phyloP scores from a whole-genome alignment of 2,113 vertebrate genomes.

The Micronisus gabar region DNA sequence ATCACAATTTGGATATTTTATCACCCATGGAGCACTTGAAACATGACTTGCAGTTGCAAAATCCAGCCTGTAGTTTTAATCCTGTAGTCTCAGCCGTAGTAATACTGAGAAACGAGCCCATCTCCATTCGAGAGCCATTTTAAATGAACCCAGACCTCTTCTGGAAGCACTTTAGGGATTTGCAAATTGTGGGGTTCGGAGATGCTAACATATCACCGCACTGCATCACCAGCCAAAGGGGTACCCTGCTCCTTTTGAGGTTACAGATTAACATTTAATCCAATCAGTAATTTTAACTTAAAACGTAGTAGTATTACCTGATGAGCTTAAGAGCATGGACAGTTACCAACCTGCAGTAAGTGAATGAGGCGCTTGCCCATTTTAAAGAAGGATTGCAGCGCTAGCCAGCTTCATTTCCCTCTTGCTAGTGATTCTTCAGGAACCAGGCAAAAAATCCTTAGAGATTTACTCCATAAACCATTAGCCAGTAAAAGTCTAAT shows the following conservation, averaged over 20 bases:
- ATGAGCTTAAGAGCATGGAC: background rate
- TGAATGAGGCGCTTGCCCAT: rapidly evolving
- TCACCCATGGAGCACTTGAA: background rate
- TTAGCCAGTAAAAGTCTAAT: background rate
- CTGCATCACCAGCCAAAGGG: background rate
- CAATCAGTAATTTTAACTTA: background rate
- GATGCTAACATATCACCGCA: background rate
- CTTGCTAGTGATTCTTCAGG: background rate
- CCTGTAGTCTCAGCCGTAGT: background rate
- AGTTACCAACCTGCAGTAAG: background rate
- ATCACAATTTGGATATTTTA: background rate
- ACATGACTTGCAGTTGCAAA: background rate
- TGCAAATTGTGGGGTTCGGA: background rate
- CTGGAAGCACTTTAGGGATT: background rate
- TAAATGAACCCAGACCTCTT: background rate
- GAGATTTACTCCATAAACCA: background rate
- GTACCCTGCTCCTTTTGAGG: background rate
- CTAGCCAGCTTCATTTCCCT: background rate
- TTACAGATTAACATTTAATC: constrained; percentile 3
- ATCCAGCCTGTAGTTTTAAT: background rate
- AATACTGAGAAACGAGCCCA: background rate
- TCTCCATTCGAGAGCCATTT: background rate
- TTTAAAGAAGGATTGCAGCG: background rate
- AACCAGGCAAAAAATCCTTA: background rate
- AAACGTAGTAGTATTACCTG: background rate